Conservation (phyloP, 2,113 vertebrate species). For the Oxygymnocypris stewartii region DNA sequence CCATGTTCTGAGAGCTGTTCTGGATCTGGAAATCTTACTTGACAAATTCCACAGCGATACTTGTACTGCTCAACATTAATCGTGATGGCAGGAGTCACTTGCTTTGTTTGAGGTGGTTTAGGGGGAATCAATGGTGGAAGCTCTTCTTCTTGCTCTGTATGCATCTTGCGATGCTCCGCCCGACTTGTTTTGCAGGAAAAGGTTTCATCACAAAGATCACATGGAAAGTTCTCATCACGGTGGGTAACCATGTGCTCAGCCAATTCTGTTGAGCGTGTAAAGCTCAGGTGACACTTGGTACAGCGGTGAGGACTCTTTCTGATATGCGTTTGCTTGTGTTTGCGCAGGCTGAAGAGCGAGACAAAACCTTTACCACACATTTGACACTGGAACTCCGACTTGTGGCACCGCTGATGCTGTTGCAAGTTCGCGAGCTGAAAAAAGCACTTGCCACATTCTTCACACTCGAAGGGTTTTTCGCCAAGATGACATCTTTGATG, state of each 20-base stretch:
- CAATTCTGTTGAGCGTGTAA: constrained; percentile 67
- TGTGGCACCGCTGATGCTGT: constrained; percentile 78
- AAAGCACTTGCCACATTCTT: constrained; percentile 78
- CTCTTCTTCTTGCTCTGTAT: constrained; percentile 56
- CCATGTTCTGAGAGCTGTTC: constrained; percentile 75
- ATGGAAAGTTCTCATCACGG: constrained; percentile 78
- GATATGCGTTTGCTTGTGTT: constrained; percentile 74
- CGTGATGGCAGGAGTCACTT: constrained; percentile 27
- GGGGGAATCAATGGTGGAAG: constrained; percentile 49
- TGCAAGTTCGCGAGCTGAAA: constrained; percentile 74
- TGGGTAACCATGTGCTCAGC: constrained; percentile 76
- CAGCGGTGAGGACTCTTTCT: constrained; percentile 72
- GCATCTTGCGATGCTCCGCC: constrained; percentile 75
- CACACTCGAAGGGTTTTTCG: constrained; percentile 78
- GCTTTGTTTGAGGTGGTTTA: constrained; percentile 18
- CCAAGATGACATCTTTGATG: constrained; percentile 79
- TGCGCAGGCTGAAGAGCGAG: constrained; percentile 75
- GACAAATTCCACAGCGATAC: constrained; percentile 72
- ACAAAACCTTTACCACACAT: constrained; percentile 77
- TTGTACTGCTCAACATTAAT: constrained; percentile 56
- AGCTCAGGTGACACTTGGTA: constrained; percentile 73
- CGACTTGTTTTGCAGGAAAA: constrained; percentile 75
- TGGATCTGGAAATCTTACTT: constrained; percentile 67
- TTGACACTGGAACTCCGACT: constrained; percentile 78
- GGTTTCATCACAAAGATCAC: constrained; percentile 74